Percentiles rank a stretch among this genome's conserved stretches.
phyloP scores from a whole-genome alignment of 2,113 vertebrate genomes.

The Excalfactoria chinensis region DNA sequence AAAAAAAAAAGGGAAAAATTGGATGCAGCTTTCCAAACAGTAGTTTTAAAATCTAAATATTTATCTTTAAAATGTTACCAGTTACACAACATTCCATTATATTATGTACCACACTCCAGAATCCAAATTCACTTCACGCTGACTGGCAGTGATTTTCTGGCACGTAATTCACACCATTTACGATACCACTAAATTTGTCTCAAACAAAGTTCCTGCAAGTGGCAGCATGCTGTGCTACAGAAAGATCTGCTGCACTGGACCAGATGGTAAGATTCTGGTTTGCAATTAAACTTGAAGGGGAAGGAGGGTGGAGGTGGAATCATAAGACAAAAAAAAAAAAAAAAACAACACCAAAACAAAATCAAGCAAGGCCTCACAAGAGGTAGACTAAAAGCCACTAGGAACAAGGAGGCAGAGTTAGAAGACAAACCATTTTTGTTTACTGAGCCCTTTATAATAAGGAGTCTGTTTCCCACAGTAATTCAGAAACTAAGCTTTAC shows the following conservation, averaged over 20 bases:
- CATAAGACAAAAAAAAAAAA: neutral
- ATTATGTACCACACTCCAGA: neutral
- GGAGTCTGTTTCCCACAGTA: neutral
- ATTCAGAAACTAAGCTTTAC: neutral
- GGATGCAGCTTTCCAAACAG: neutral
- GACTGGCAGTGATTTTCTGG: constrained; percentile 18
- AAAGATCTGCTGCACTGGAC: neutral
- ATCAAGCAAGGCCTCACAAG: neutral
- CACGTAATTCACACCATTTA: constrained; percentile 5
- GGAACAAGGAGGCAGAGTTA: neutral
- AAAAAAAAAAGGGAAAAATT: no score
- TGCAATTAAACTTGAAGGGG: neutral
- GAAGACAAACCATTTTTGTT: neutral
- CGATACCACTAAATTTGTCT: constrained; percentile 23
- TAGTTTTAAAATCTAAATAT: neutral
- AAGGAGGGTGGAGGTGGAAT: neutral
- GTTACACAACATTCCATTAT: neutral
- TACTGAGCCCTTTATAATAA: neutral
- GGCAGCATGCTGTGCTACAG: neutral
- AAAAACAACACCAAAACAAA: neutral
- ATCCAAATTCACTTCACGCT: constrained; percentile 13
- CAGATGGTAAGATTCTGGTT: constrained; percentile 29
- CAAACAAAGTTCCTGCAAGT: neutral
- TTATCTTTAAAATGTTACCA: neutral
- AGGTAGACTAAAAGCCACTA: neutral